Conservation (phyloP, 2,797 vertebrate genomes). For the Galaxias olidus region DNA sequence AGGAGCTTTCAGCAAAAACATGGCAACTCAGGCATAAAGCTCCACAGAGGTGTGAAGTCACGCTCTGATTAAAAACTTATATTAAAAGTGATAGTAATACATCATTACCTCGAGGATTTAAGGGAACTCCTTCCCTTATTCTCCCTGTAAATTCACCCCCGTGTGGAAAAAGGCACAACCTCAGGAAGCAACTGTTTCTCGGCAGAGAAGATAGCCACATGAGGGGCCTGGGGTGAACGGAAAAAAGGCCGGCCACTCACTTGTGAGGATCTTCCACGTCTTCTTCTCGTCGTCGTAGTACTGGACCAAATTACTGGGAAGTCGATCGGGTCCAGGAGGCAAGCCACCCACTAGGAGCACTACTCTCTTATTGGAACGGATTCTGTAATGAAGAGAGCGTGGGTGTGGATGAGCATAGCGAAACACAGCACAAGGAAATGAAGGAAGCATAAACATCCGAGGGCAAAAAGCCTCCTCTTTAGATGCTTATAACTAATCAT, state of each 20-base stretch:
- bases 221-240: slow-evolving; percentile 6
- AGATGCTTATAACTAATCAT: slow-evolving; percentile 1
- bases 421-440: neutral
- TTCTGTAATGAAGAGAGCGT: slow-evolving; percentile 81
- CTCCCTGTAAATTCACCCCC: slow-evolving; percentile 56
- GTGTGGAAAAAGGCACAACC: slow-evolving; percentile 66
- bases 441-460: neutral
- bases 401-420: slow-evolving; percentile 13
- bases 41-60: slow-evolving; percentile 95
- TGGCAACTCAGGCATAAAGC: slow-evolving; percentile 92
- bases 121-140: slow-evolving; percentile 75
- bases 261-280: slow-evolving; percentile 99
- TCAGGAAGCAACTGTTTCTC: slow-evolving; percentile 55
- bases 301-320: slow-evolving; percentile 99
- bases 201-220: neutral
- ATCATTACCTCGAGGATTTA: slow-evolving; percentile 94
- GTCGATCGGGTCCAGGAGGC: slow-evolving; percentile 98
- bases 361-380: slow-evolving; percentile 99
- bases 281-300: slow-evolving; percentile 99
- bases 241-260: slow-evolving; percentile 78
- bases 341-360: slow-evolving; percentile 96
- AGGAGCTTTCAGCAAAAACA: slow-evolving; percentile 96
- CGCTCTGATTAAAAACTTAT: slow-evolving; percentile 99
- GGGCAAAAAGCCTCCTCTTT: too few species aligned
- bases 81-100: slow-evolving; percentile 99